phyloP scores from a whole-genome alignment of 2,113 vertebrate genomes.

The Odobenus rosmarus region DNA sequence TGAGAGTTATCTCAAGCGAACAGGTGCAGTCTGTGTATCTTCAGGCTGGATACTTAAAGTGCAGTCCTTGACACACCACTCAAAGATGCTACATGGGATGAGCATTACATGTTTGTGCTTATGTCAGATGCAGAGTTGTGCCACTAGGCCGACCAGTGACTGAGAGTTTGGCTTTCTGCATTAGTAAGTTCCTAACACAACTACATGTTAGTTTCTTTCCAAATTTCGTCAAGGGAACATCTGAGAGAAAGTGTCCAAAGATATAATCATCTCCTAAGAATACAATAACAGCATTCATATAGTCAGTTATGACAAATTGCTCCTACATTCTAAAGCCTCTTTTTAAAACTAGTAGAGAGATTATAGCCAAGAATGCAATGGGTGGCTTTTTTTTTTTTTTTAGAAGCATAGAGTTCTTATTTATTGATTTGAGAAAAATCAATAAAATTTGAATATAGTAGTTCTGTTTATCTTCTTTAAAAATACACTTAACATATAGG shows the following conservation, averaged over 20 bases:
- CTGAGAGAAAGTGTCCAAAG: neutral
- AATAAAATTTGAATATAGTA: neutral
- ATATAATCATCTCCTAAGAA: neutral
- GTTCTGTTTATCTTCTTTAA: neutral
- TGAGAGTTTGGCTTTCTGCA: neutral
- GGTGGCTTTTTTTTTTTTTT: neutral
- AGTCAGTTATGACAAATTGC: neutral
- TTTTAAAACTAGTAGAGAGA: neutral
- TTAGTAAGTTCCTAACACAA: neutral
- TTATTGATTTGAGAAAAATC: neutral
- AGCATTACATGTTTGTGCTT: neutral
- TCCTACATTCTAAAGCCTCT: neutral
- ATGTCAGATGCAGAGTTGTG: neutral
- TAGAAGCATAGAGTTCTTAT: neutral
- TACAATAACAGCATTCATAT: neutral
- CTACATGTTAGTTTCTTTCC: neutral
- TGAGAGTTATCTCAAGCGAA: neutral
- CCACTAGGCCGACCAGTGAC: neutral
- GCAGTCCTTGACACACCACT: neutral
- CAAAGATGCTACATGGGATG: neutral
- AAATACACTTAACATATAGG: neutral
- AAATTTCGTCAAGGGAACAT: neutral
- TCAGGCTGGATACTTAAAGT: neutral
- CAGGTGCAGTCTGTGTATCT: neutral
- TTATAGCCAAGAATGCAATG: neutral